Evolutionary conservation across 2,113 vertebrate genomes (phyloP).

Genomic region (Rallus limicola): DNA sequence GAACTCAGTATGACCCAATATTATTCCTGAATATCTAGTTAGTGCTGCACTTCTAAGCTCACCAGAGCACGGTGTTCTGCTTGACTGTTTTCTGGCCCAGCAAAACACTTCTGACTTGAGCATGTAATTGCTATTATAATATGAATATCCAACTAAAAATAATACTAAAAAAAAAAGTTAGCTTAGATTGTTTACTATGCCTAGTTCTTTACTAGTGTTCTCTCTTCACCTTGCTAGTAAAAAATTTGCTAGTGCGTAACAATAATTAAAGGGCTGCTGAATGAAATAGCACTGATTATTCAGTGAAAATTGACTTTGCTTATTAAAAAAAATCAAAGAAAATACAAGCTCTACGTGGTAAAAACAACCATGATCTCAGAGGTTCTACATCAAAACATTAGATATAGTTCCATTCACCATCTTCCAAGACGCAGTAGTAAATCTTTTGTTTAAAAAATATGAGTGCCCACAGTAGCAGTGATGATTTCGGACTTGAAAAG

Average conservation of each 20-base stretch:
- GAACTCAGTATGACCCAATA: neutral
- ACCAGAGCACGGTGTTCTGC: neutral
- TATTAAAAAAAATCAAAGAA: neutral
- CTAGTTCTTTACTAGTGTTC: rapidly evolving
- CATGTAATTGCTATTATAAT: neutral
- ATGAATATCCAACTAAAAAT: neutral
- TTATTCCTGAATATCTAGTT: neutral
- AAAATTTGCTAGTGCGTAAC: neutral
- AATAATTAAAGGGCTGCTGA: neutral
- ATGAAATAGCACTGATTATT: neutral
- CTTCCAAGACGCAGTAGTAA: neutral
- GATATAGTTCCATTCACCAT: neutral
- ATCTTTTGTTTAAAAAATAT: neutral
- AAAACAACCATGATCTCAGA: neutral
- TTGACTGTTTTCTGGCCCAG: neutral
- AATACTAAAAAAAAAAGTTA: neutral
- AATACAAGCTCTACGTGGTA: neutral
- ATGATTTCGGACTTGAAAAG: neutral
- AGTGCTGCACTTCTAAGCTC: neutral
- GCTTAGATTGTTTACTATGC: neutral
- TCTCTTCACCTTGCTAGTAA: neutral
- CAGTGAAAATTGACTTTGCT: neutral
- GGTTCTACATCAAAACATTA: neutral
- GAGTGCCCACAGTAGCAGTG: neutral
- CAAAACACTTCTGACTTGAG: neutral